Evolutionary conservation across 2,113 vertebrate genomes (phyloP), one percentile per base, ranked within the genome.

Genomic region (Phainopepla nitens): DNA sequence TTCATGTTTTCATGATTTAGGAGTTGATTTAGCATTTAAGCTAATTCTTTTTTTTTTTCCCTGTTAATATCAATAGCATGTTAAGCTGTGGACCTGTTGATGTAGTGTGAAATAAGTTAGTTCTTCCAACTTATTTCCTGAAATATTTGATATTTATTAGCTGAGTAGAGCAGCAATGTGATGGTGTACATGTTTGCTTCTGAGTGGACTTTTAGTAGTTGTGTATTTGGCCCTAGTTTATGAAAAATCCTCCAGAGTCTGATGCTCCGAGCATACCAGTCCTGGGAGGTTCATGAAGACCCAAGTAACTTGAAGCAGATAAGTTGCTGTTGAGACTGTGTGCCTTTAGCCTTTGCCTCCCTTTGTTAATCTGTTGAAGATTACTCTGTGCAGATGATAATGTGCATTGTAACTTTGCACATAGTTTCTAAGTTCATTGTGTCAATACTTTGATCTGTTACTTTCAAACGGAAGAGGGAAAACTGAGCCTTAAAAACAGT

Each of bases 51-150:
- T 8, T 13, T 42, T 53, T 62, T 13, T 42, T 53, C 58, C 3
- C 7, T 51, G 2, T 29, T 75, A 8, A 9, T 17, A 33, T 19
- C 13, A n/a, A 2, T 62, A 47, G 53, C 1, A 1, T 13, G 9
- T 6, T 71, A 66, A 41, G 12, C 44, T 9, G 2, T 27, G 11
- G 24, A 51, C 39, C 25, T 69, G 2, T 10, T 15, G 10, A 29
- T 29, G 15, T 49, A 44, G 20, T 39, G 16, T 65, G 84, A 85
- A 91, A 29, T 56, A 64, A 51, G 9, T 41, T 13, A 42, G 15
- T 83, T 78, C 9, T 84, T 71, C 21, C 7, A 18, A 6, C 1
- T 3, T 21, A 11, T 13, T 87, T 84, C 20, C 44, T 60, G 33
- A 64, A 72, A 16, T 33, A 47, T 4, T 54, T 84, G 5, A 3